These are phyloP conservation scores for Philereme vetulata DNA, from an alignment of 2,888 invertebrate genomes.

Conservation along the genomic window DNA sequence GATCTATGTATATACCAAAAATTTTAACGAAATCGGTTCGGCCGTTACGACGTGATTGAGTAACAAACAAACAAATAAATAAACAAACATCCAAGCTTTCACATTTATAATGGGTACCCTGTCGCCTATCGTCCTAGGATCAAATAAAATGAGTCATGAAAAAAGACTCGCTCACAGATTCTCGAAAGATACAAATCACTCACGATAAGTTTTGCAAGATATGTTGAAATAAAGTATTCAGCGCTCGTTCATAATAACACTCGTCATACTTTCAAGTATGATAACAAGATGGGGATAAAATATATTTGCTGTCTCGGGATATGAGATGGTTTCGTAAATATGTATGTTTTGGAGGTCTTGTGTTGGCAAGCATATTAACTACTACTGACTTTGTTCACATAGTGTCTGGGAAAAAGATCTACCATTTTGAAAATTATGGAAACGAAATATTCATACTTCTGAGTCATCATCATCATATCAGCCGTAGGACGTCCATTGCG, in stretches of 20 bases:
- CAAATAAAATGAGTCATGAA: background rate
- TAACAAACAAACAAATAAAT: too few species aligned
- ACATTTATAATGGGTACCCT: too few species aligned
- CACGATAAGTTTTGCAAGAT: background rate
- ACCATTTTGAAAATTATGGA: too few species aligned
- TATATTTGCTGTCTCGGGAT: slow-evolving; percentile 2
- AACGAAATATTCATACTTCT: too few species aligned
- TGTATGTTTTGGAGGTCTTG: background rate
- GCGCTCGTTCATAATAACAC: slow-evolving; percentile 1
- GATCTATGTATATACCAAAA: too few species aligned
- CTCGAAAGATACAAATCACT: background rate
- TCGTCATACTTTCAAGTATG: background rate
- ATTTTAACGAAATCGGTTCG: too few species aligned
- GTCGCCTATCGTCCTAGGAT: background rate
- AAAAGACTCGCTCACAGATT: background rate
- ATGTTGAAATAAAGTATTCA: background rate
- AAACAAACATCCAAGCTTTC: too few species aligned
- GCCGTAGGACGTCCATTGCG: too few species aligned
- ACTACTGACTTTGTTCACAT: background rate
- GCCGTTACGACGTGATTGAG: too few species aligned
- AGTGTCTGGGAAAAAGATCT: background rate
- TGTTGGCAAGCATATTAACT: background rate
- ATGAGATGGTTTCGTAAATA: background rate
- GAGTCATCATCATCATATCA: too few species aligned
- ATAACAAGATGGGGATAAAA: slow-evolving; percentile 6